Percentiles rank a stretch among this genome's conserved stretches.
phyloP scores from a whole-genome alignment of 1,140 invertebrate genomes.

The Muscidifurax raptorellus region DNA sequence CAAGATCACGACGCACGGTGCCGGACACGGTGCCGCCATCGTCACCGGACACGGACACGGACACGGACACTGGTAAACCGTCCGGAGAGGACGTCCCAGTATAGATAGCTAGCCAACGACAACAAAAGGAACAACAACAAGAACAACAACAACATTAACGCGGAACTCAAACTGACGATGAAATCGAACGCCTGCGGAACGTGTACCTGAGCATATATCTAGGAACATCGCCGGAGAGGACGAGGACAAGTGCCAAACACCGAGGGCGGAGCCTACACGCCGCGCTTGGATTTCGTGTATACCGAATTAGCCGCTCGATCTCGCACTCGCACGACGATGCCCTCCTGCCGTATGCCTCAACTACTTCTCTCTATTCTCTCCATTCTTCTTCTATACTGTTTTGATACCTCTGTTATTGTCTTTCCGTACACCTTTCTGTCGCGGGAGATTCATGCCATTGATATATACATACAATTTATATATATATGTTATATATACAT shows the following conservation, averaged over 20 bases:
- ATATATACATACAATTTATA: slow-evolving; percentile 24
- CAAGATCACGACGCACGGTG: slow-evolving; percentile 72
- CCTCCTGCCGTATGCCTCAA: neutral
- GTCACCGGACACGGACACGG: slow-evolving; percentile 66
- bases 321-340: neutral
- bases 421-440: slow-evolving; percentile 19
- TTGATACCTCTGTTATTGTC: neutral
- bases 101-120: slow-evolving; percentile 9
- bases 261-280: neutral
- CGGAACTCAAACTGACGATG: neutral
- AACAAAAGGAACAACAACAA: slow-evolving; percentile 16
- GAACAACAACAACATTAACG: neutral
- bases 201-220: slow-evolving; percentile 30
- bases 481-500: slow-evolving; percentile 6
- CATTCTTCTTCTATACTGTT: neutral
- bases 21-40: slow-evolving; percentile 68
- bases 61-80: slow-evolving; percentile 66
- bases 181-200: slow-evolving; percentile 35
- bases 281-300: neutral
- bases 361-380: neutral
- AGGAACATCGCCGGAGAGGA: neutral
- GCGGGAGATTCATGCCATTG: slow-evolving; percentile 49
- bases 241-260: slow-evolving; percentile 1
- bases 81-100: neutral
- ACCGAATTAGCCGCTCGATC: neutral